Conservation (phyloP, 2,888 invertebrate species). For the Dermolepida albohirtum region DNA sequence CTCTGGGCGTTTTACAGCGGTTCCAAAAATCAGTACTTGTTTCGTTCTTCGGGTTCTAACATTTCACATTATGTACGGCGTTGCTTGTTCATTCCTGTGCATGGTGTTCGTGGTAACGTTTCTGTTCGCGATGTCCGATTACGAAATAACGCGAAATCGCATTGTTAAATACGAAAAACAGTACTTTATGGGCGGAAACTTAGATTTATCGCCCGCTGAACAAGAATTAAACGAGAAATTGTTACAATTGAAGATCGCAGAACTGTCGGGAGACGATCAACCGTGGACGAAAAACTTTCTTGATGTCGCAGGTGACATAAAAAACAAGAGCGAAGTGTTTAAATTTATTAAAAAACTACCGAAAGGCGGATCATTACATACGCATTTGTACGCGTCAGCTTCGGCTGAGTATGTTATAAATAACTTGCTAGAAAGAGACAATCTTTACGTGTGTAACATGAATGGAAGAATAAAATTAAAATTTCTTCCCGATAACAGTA, state of each 20-base stretch:
- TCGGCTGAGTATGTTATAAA: conserved; percentile 69
- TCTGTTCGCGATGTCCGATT: background rate
- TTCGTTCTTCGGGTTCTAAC: too few species aligned
- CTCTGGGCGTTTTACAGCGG: too few species aligned
- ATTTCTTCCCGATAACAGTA: conserved; percentile 54
- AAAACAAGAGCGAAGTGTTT: conserved; percentile 71
- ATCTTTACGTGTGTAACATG: conserved; percentile 69
- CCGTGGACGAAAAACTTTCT: conserved; percentile 74
- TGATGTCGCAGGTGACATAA: conserved; percentile 69
- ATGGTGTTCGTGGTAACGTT: background rate
- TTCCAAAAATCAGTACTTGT: too few species aligned
- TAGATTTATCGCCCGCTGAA: conserved; percentile 46
- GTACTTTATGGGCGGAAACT: conserved; percentile 44
- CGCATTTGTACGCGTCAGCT: conserved; percentile 75
- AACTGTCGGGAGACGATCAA: conserved; percentile 63
- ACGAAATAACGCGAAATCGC: conserved; percentile 1
- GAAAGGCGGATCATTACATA: conserved; percentile 77
- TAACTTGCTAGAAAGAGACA: conserved; percentile 70
- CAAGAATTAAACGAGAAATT: conserved; percentile 46
- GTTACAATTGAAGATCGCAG: conserved; percentile 47
- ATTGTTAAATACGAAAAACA: conserved; percentile 43
- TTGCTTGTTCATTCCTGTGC: conserved; percentile 3
- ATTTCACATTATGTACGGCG: background rate
- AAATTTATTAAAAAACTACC: conserved; percentile 75
- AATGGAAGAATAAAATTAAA: conserved; percentile 55